Percentiles rank a stretch among this genome's conserved stretches.
Conservation (phyloP, 1,140 invertebrate genomes). For the Lepidurus apus region DNA sequence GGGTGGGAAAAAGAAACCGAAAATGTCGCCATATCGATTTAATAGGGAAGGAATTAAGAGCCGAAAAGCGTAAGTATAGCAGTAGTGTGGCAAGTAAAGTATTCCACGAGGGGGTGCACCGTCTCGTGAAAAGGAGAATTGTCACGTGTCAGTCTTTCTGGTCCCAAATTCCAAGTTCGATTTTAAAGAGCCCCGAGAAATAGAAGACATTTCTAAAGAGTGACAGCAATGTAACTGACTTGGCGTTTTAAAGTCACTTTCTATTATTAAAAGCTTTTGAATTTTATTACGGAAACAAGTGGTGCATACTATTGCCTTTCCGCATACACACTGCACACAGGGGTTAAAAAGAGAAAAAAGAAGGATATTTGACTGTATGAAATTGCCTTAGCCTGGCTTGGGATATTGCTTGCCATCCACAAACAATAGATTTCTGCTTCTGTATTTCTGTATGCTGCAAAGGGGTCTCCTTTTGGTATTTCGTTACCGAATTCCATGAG, state of each 20-base stretch:
- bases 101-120: neutral
- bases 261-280: too few relatives aligned
- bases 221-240: too few relatives aligned
- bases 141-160: neutral
- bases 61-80: too few relatives aligned
- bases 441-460: neutral
- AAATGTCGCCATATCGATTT: neutral
- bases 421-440: neutral
- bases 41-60: neutral
- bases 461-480: neutral
- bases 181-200: too few relatives aligned
- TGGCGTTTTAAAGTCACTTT: too few relatives aligned
- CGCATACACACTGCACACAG: too few relatives aligned
- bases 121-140: neutral
- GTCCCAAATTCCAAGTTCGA: neutral
- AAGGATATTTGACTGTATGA: neutral
- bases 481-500: too few relatives aligned
- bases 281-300: too few relatives aligned
- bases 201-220: too few relatives aligned
- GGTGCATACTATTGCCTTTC: too few relatives aligned
- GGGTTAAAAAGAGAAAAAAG: too few relatives aligned
- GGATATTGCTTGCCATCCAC: slow-evolving; percentile 10
- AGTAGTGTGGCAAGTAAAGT: neutral
- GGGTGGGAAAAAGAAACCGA: neutral
- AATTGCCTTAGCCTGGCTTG: neutral